Conservation (phyloP, 2,797 vertebrate species). For the Oryzias dopingdopingensis region DNA sequence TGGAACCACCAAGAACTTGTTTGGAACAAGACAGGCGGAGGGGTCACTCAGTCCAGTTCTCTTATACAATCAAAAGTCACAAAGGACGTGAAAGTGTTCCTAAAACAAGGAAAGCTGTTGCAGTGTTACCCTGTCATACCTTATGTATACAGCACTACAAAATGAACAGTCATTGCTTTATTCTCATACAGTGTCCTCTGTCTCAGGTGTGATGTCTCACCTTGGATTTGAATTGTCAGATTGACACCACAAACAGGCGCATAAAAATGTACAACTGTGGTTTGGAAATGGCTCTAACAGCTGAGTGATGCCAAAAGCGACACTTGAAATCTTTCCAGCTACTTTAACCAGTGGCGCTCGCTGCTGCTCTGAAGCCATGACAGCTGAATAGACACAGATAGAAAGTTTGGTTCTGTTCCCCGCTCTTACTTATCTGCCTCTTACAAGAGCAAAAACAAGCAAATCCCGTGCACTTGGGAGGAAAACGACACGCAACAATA, state of each 20-base stretch:
- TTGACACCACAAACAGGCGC: conserved; percentile 19
- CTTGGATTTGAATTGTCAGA: conserved; percentile 2
- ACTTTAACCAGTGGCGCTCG: conserved; percentile 39
- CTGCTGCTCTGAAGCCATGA: conserved; percentile 57
- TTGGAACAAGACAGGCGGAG: no score
- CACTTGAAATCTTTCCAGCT: conserved; percentile 55
- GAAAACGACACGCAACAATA: conserved; percentile 68
- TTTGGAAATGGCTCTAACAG: conserved; percentile 41
- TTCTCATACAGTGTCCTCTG: not conserved
- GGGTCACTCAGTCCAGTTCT: no score
- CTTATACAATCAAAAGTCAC: no score
- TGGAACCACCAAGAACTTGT: no score
- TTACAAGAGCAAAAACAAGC: conserved; percentile 59
- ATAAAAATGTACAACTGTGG: conserved; percentile 21
- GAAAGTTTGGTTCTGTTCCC: conserved; percentile 63
- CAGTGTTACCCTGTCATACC: no score
- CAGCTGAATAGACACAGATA: conserved; percentile 58
- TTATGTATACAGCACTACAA: no score
- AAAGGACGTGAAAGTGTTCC: no score
- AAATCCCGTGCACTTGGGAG: conserved; percentile 61
- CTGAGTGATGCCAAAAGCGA: conserved; percentile 50
- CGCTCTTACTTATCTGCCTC: conserved; percentile 54
- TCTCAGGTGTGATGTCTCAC: conserved; percentile 45
- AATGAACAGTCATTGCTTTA: no score
- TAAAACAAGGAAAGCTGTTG: no score